These are phyloP conservation scores for Dendrolimus punctatus DNA, from an alignment of 1,140 invertebrate species.

Conservation along the genomic window DNA sequence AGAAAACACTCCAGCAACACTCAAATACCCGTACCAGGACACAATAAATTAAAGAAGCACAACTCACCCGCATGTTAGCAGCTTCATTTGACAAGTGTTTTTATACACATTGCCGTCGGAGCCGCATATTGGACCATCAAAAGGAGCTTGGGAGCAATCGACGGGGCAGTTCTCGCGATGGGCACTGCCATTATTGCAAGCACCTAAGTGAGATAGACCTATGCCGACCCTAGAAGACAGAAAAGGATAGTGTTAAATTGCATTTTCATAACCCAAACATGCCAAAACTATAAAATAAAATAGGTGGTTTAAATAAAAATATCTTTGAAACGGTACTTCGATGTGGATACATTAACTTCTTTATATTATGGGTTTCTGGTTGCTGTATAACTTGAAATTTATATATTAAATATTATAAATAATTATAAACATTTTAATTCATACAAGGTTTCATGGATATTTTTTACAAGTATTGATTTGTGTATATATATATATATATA, in stretches of 20 bases:
- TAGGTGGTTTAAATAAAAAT: too few relatives aligned
- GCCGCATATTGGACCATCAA: constrained; percentile 92
- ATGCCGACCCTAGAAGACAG: constrained; percentile 68
- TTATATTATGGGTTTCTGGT: too few relatives aligned
- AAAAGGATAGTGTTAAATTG: constrained; percentile 3
- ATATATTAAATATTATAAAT: too few relatives aligned
- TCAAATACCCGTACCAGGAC: constrained; percentile 4
- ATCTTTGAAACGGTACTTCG: too few relatives aligned
- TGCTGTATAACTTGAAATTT: too few relatives aligned
- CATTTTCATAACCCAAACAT: not conserved
- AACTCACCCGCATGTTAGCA: constrained; percentile 88
- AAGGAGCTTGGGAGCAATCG: constrained; percentile 85
- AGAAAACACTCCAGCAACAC: too few relatives aligned
- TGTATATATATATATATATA: too few relatives aligned
- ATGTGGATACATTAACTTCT: too few relatives aligned
- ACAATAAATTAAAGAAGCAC: constrained; percentile 6
- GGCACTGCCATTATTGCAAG: constrained; percentile 91
- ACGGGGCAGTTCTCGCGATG: constrained; percentile 91
- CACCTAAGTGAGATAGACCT: constrained; percentile 83
- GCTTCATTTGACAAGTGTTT: constrained; percentile 94
- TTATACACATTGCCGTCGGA: constrained; percentile 95
- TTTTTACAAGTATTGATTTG: too few relatives aligned
- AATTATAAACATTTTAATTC: too few relatives aligned
- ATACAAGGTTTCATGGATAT: too few relatives aligned
- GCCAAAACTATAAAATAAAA: too few relatives aligned